phyloP scores from a whole-genome alignment of 2,113 vertebrate species.

The Dipodomys spectabilis region DNA sequence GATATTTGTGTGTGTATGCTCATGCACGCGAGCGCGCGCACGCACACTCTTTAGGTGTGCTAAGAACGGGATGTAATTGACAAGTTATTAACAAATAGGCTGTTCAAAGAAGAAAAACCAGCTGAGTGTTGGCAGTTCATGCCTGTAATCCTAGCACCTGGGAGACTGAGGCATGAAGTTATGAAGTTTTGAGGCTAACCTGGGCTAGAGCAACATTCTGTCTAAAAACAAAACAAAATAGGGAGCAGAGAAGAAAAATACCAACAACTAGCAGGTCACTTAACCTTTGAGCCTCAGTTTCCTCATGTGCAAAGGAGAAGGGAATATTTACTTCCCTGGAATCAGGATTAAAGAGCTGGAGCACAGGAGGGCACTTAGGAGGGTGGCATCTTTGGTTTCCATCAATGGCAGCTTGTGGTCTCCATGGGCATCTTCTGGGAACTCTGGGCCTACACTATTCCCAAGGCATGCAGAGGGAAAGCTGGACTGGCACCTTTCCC shows the following conservation, averaged over 20 bases:
- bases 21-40: too few relatives aligned
- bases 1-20: not conserved
- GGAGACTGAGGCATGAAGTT: too few relatives aligned
- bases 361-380: not conserved
- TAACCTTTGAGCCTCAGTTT: constrained; percentile 32
- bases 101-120: not conserved
- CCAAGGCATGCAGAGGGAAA: not conserved
- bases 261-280: not conserved
- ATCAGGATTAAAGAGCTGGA: not conserved
- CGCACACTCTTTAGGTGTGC: not conserved
- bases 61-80: not conserved
- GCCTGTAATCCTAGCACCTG: too few relatives aligned
- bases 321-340: not conserved
- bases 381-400: not conserved
- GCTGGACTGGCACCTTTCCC: not conserved
- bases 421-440: constrained; percentile 40
- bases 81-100: not conserved
- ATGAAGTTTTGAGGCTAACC: too few relatives aligned
- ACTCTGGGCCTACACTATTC: not conserved
- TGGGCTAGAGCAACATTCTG: too few relatives aligned
- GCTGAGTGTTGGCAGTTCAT: too few relatives aligned
- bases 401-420: not conserved
- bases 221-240: too few relatives aligned
- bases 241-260: not conserved
- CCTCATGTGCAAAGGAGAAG: constrained; percentile 20